Evolutionary conservation across 2,113 vertebrate genomes (phyloP), one percentile per base, ranked within the genome.

Genomic region (Oxyura jamaicensis): DNA sequence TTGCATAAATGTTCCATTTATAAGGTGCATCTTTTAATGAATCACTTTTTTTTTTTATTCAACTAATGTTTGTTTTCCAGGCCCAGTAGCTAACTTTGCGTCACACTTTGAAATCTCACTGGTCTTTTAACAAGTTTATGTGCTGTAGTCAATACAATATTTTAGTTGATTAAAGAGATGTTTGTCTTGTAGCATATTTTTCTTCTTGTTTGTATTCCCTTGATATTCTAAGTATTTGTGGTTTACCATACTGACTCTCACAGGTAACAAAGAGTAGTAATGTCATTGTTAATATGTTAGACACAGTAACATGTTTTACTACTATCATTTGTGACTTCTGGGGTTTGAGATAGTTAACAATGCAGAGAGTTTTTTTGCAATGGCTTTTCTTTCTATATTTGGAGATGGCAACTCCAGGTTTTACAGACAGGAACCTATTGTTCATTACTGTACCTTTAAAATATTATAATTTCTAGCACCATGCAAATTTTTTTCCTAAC

Each of bases 1-100:
- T 77, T 39, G 73, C 82, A 91, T 90, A 96, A 95, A 89, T 96
- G 88, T 90, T 95, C 95, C 39, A 71, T 62, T 59, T 75, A 84
- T 82, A 96, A 86, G 90, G 78, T 96, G 90, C 91, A 92, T 96
- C 48, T 63, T 81, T 86, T 74, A 44, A 66, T 74, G 36, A 83
- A 39, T 62, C 88, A 52, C n/a, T 48, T 46, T 75, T 95, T 65
- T 68, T 84, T 66, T 90, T 33, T 90, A 48, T 59, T 75, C 42
- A 76, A 81, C 44, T 72, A 73, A 36, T 73, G 33, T 66, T 73
- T 79, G 44, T 81, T 84, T 80, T 68, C 62, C 39, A 50, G 35
- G 42, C 10, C 46, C 65, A 48, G 41, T 67, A 88, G 46, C 59
- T 92, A 67, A 72, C 62, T 39, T 68, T 50, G 42, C 72, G 73